Conservation (phyloP, 1,140 invertebrate species). For the Tigriopus japonicus region DNA sequence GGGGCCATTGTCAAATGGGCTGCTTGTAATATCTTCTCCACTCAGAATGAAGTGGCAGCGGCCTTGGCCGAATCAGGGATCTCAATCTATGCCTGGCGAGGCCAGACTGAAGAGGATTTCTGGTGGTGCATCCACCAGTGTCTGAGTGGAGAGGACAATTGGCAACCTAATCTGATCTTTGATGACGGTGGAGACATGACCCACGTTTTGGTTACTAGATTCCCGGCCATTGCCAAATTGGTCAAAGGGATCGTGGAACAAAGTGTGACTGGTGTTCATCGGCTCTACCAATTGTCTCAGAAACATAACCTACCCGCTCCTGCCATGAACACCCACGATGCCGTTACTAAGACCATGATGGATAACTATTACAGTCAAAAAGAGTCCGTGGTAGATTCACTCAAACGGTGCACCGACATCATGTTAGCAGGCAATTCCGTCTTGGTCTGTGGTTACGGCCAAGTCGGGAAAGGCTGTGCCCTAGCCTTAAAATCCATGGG, state of each 20-base stretch:
- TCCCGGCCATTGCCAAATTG: conserved; percentile 80
- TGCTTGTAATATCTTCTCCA: conserved; percentile 96
- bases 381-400: conserved; percentile 48
- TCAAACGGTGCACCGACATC: conserved; percentile 31
- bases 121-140: conserved; percentile 98
- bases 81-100: conserved; percentile 83
- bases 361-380: conserved; percentile 85
- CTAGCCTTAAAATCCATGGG: conserved; percentile 28
- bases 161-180: conserved; percentile 97
- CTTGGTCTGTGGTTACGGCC: conserved; percentile 29
- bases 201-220: conserved; percentile 90
- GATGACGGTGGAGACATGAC: conserved; percentile 97
- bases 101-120: conserved; percentile 90
- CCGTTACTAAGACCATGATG: conserved; percentile 95
- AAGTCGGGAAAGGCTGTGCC: conserved; percentile 32
- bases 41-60: conserved; percentile 91
- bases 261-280: conserved; percentile 89
- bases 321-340: conserved; percentile 97
- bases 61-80: conserved; percentile 72
- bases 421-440: conserved; percentile 32
- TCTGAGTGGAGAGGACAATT: conserved; percentile 59
- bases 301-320: conserved; percentile 84
- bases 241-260: conserved; percentile 95
- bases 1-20: conserved; percentile 45
- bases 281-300: conserved; percentile 90